These are phyloP conservation scores for Drosophila koepferae DNA, from an alignment of 2,888 invertebrate genomes.

Conservation along the genomic window DNA sequence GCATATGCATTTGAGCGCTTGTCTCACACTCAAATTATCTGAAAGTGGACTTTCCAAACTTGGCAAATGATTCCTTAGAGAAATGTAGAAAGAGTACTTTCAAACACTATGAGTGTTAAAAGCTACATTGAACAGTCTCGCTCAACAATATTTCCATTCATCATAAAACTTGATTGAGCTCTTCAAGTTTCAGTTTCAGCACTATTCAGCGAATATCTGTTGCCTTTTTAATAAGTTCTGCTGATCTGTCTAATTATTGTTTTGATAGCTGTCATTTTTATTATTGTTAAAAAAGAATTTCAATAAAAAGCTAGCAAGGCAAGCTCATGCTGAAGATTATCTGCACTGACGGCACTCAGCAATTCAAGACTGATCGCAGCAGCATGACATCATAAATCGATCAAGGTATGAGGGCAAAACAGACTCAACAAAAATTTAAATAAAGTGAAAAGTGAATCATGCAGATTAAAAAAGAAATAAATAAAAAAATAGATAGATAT, in stretches of 20 bases:
- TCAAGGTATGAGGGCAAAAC: not conserved
- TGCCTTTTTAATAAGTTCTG: not conserved
- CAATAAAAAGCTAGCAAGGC: not conserved
- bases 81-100: not conserved
- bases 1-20: too few species aligned
- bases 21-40: too few species aligned
- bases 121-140: not conserved
- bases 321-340: not conserved
- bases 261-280: slow-evolving; percentile 8
- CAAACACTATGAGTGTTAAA: not conserved
- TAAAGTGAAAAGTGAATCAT: not conserved
- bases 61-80: too few species aligned
- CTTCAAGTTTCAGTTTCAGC: not conserved
- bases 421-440: not conserved
- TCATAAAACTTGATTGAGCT: not conserved
- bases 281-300: not conserved
- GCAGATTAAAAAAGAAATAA: not conserved
- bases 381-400: slow-evolving; percentile 2
- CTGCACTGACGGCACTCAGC: not conserved
- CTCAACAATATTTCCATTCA: not conserved
- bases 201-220: not conserved
- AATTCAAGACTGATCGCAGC: not conserved
- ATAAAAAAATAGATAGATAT: not conserved
- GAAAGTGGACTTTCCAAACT: too few species aligned
- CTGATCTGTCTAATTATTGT: slow-evolving; percentile 1